Evolutionary conservation across 2,797 vertebrate genomes (phyloP), one percentile per base, ranked within the genome.

Genomic region (Lepus oiostolus): DNA sequence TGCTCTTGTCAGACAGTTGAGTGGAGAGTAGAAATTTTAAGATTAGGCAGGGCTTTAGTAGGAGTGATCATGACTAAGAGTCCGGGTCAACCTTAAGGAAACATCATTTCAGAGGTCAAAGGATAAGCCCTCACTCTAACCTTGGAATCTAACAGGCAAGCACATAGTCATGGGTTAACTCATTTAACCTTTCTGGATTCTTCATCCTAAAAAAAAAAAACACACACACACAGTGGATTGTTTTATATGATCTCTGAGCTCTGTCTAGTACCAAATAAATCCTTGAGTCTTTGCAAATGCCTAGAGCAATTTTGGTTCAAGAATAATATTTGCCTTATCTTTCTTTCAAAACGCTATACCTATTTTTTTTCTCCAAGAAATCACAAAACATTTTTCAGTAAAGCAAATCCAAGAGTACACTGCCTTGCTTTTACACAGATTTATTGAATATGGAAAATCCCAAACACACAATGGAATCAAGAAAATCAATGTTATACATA

Each of bases 401-500:
- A 28, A 95, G 77, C 95, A 96, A 96, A 93, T 93, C 85, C 85
- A 87, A 28, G 16, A 85, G 11, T 7, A 17, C 32, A 83, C 67
- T 77, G 71, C 28, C 50, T 90, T 50, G 30, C n/a, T 96, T 94
- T 68, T 76, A 91, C 88, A 90, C 32, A 96, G 62, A 96, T 94
- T 95, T 95, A 93, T 35, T 75, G 88, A 91, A 63, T 32, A 84
- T 42, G 47, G 35, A 96, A 77, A 92, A 87, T 87, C 60, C 32
- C 67, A 94, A 95, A 92, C 32, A 85, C 28, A n/a, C 62, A 90
- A 1, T 13, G 21, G 28, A 63, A 94, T 65, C 35, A 84, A 92
- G 63, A 91, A 95, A 97, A 96, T 95, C 88, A 94, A 96, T 97
- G 54, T 2, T 50, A 30, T 74, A 72, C 5, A 62, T 21, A 94